A percentile compares a stretch with the other conserved stretches of the same genome.
phyloP scores from a whole-genome alignment of 2,888 invertebrate species.

The Dolomedes plantarius region DNA sequence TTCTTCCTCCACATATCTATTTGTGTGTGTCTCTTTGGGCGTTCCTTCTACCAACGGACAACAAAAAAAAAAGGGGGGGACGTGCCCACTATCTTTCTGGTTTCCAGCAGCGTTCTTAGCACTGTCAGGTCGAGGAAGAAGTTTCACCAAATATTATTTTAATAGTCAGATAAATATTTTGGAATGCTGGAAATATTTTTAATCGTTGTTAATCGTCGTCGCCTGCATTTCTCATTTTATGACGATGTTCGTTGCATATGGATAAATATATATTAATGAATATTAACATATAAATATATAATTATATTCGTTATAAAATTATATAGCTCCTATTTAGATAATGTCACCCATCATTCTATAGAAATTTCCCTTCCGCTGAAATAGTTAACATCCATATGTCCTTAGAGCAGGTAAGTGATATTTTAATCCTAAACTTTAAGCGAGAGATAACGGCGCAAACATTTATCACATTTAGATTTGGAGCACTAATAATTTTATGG shows the following conservation, averaged over 20 bases:
- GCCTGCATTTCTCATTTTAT: slow-evolving; percentile 62
- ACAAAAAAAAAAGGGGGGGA: background rate
- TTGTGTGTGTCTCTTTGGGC: slow-evolving; percentile 31
- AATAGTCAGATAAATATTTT: slow-evolving; percentile 71
- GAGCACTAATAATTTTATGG: too few species aligned
- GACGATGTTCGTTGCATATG: slow-evolving; percentile 43
- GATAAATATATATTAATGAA: slow-evolving; percentile 60
- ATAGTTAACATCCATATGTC: background rate
- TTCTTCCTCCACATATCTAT: slow-evolving; percentile 46
- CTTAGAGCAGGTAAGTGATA: slow-evolving; percentile 26
- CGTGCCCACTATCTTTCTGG: slow-evolving; percentile 25
- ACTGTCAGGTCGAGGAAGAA: slow-evolving; percentile 43
- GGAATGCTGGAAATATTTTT: slow-evolving; percentile 60
- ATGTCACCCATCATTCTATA: background rate
- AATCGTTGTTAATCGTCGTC: slow-evolving; percentile 58
- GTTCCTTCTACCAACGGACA: background rate
- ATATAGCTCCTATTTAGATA: slow-evolving; percentile 7
- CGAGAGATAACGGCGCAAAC: background rate
- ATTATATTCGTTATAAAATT: slow-evolving; percentile 40
- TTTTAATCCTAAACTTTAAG: background rate
- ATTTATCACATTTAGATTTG: too few species aligned
- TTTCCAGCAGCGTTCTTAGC: slow-evolving; percentile 67
- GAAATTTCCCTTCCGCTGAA: background rate
- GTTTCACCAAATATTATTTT: slow-evolving; percentile 66
- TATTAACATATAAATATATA: slow-evolving; percentile 31